Percentiles rank a stretch among this genome's conserved stretches.
Evolutionary conservation across 2,113 vertebrate genomes (phyloP).

Genomic region (Planiliza haematocheilus): DNA sequence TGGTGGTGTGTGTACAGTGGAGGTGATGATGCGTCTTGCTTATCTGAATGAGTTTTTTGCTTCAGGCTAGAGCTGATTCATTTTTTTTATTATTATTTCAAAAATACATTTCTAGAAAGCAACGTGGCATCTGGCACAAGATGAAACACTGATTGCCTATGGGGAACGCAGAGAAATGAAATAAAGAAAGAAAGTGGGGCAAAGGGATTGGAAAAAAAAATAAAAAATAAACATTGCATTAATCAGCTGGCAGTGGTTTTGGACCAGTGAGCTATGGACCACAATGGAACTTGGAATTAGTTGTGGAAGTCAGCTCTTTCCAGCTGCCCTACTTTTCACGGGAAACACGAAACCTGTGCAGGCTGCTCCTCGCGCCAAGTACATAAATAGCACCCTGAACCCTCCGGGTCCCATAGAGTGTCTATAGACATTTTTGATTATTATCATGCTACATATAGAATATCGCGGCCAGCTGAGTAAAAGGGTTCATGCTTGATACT

Average conservation of each 20-base stretch:
- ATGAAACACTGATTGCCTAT: slow-evolving; percentile 64
- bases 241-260: slow-evolving; percentile 69
- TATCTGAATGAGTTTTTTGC: slow-evolving; percentile 43
- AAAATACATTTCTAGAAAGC: slow-evolving; percentile 61
- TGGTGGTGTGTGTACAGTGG: slow-evolving; percentile 24
- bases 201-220: slow-evolving; percentile 54
- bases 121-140: slow-evolving; percentile 50
- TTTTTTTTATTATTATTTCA: not conserved
- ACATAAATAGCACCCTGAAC: not conserved
- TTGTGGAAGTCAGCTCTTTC: slow-evolving; percentile 61
- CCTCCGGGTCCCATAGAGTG: too few relatives aligned
- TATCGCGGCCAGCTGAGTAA: too few relatives aligned
- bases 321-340: slow-evolving; percentile 59
- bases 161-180: slow-evolving; percentile 55
- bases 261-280: slow-evolving; percentile 42
- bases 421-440: too few relatives aligned
- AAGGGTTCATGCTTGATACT: too few relatives aligned
- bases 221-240: slow-evolving; percentile 60
- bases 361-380: not conserved
- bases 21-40: slow-evolving; percentile 29
- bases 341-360: slow-evolving; percentile 32
- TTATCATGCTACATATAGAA: too few relatives aligned
- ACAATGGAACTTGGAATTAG: slow-evolving; percentile 65
- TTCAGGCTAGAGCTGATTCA: slow-evolving; percentile 4
- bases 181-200: slow-evolving; percentile 66